These are phyloP conservation scores for Pandemis corylana DNA, from an alignment of 2,888 invertebrate species.

Conservation along the genomic window DNA sequence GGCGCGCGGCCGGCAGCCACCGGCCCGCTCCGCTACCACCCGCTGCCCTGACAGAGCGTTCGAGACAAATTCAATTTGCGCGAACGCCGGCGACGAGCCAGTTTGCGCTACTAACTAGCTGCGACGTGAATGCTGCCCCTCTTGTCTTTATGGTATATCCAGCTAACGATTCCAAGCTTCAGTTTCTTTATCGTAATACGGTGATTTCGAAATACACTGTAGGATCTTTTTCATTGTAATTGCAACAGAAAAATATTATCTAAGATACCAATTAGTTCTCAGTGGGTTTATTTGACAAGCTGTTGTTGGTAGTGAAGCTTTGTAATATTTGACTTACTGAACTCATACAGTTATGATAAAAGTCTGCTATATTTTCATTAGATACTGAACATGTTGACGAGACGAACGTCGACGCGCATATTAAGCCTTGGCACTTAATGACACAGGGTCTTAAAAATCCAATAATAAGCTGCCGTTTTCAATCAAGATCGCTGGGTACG, in stretches of 20 bases:
- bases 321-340: too few species aligned
- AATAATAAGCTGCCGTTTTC: conserved; percentile 74
- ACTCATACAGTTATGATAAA: too few species aligned
- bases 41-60: conserved; percentile 59
- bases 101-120: conserved; percentile 82
- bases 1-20: conserved; percentile 42
- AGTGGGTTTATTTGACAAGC: not conserved
- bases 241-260: not conserved
- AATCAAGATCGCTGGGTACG: conserved; percentile 66
- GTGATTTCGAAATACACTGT: conserved; percentile 1
- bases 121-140: conserved; percentile 74
- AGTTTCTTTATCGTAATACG: conserved; percentile 46
- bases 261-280: not conserved
- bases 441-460: conserved; percentile 51
- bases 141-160: conserved; percentile 72
- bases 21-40: conserved; percentile 46
- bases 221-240: not conserved
- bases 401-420: too few species aligned
- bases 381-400: too few species aligned
- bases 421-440: too few species aligned
- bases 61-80: conserved; percentile 81
- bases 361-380: too few species aligned
- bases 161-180: conserved; percentile 59
- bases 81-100: conserved; percentile 77
- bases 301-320: not conserved